Evolutionary conservation across 1,140 invertebrate species (phyloP), one percentile per base, ranked within the genome.

Genomic region (Aplysia californica): DNA sequence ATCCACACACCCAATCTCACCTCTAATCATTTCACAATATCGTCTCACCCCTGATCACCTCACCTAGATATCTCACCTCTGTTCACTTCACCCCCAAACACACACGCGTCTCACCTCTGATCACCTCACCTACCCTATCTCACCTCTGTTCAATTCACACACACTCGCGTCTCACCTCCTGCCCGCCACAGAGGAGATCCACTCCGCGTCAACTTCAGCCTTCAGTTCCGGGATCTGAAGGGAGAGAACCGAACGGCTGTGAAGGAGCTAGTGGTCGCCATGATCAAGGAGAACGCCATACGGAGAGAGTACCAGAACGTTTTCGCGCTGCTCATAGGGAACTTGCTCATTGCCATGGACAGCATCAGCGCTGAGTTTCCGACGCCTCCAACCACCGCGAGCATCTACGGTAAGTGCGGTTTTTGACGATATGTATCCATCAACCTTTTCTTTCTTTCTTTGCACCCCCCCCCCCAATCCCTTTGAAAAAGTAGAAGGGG

Each of bases 121-220:
- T n/a, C n/a, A n/a, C n/a, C n/a, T n/a, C n/a, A n/a, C n/a, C n/a
- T n/a, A n/a, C n/a, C n/a, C n/a, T n/a, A n/a, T n/a, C n/a, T n/a
- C n/a, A n/a, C n/a, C n/a, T n/a, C n/a, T n/a, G n/a, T n/a, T n/a
- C n/a, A n/a, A n/a, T n/a, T n/a, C n/a, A n/a, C n/a, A n/a, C n/a
- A n/a, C n/a, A n/a, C n/a, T n/a, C n/a, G n/a, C n/a, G n/a, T n/a
- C n/a, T n/a, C n/a, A n/a, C n/a, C n/a, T n/a, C n/a, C n/a, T n/a
- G n/a, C n/a, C 3, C 4, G 18, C 23, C 41, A 26, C 50, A 78
- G 76, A 0, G 70, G 70, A 38, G 31, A 70, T 20, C 77, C 77
- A 0, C 29, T 75, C 2, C 35, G 65, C 6, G 72, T 78, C 31
- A 78, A 78, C 77, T 78, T 78, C 66, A 78, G 71, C 58, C 41